These are phyloP conservation scores for Hypomecis atomaria DNA, from an alignment of 2,888 invertebrate species.

Conservation along the genomic window DNA sequence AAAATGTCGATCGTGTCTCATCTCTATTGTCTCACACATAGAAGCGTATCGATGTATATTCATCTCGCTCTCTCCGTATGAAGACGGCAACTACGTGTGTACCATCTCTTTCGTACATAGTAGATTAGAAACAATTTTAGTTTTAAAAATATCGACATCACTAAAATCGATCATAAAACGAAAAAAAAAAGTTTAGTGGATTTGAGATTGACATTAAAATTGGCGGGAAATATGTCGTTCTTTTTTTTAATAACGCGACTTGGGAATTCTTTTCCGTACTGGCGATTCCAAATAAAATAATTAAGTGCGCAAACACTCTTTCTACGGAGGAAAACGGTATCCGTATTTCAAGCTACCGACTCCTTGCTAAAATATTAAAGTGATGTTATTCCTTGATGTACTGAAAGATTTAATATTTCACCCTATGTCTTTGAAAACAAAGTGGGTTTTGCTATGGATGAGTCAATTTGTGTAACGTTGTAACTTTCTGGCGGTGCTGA, in stretches of 20 bases:
- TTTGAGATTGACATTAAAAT: constrained; percentile 19
- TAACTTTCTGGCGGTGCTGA: constrained; percentile 69
- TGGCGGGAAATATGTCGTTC: constrained; percentile 30
- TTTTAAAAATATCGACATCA: constrained; percentile 5
- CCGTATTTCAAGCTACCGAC: constrained; percentile 63
- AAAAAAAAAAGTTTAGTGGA: constrained; percentile 6
- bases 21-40: constrained; percentile 53
- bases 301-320: constrained; percentile 50
- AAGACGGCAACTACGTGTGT: constrained; percentile 27
- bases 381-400: constrained; percentile 59
- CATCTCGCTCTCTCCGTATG: constrained; percentile 43
- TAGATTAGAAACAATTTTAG: constrained; percentile 49
- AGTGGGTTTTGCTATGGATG: constrained; percentile 50
- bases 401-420: constrained; percentile 46
- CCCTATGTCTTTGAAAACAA: constrained; percentile 45
- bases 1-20: constrained; percentile 48
- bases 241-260: constrained; percentile 30
- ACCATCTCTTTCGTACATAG: constrained; percentile 45
- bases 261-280: constrained; percentile 22
- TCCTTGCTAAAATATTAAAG: constrained; percentile 69
- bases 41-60: constrained; percentile 52
- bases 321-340: constrained; percentile 52
- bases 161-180: not conserved
- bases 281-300: constrained; percentile 45
- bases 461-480: constrained; percentile 60